phyloP scores from a whole-genome alignment of 2,113 vertebrate genomes.

The Hipposideros armiger region DNA sequence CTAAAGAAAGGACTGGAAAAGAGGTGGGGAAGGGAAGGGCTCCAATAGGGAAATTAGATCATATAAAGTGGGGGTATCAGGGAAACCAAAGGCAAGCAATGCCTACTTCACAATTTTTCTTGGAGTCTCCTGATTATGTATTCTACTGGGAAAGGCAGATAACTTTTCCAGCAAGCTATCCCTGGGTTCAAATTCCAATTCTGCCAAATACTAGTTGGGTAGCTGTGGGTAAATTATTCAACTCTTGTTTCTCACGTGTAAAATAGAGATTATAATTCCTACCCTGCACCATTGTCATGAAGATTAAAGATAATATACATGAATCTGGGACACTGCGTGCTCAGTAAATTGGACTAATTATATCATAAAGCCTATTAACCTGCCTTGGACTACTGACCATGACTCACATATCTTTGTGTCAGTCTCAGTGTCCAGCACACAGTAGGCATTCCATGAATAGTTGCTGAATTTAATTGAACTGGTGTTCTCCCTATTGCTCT shows the following conservation, averaged over 20 bases:
- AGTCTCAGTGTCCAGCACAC: neutral
- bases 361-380: neutral
- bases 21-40: neutral
- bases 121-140: neutral
- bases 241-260: neutral
- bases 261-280: neutral
- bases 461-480: constrained; percentile 17
- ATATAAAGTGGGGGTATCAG: neutral
- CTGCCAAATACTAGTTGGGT: neutral
- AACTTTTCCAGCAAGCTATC: neutral
- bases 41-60: neutral
- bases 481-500: neutral
- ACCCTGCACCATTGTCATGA: neutral
- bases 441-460: neutral
- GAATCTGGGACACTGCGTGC: neutral
- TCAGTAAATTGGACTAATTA: neutral
- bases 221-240: neutral
- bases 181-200: constrained; percentile 1
- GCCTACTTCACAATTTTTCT: neutral
- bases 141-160: neutral
- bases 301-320: neutral
- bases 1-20: neutral
- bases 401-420: neutral
- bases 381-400: neutral
- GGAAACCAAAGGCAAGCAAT: neutral